These are phyloP conservation scores for Smittia sp. DNA, from an alignment of 2,888 invertebrate genomes.

Conservation along the genomic window DNA sequence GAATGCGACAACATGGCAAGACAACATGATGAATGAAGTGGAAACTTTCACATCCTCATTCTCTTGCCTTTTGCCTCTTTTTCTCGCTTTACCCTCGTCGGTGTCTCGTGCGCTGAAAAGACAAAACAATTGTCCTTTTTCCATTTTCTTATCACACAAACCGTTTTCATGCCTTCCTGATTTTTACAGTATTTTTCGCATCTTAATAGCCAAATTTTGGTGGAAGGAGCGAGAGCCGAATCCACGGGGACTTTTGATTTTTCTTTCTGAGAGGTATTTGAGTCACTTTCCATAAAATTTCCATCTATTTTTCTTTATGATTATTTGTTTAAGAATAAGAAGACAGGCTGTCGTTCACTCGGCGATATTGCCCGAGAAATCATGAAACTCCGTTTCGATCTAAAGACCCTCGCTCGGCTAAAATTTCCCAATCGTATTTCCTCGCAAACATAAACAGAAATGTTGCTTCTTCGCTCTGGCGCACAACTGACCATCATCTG, in stretches of 20 bases:
- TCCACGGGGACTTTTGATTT: neutral
- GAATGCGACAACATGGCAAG: conserved; percentile 5
- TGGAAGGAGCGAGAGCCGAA: neutral
- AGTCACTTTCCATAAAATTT: conserved; percentile 15
- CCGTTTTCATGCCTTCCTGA: conserved; percentile 12
- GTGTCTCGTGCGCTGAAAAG: neutral
- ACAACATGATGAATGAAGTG: conserved; percentile 18
- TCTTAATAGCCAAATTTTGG: neutral
- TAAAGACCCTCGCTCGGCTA: too few species aligned
- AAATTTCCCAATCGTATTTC: too few species aligned
- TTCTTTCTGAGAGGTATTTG: conserved; percentile 11
- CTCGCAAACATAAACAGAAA: too few species aligned
- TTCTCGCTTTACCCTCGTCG: neutral
- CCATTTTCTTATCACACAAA: conserved; percentile 20
- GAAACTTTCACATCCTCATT: neutral
- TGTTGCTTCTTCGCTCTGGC: neutral
- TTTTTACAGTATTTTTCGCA: neutral
- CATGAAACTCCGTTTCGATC: too few species aligned
- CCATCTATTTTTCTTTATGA: neutral
- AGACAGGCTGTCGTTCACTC: neutral
- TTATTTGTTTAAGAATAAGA: neutral
- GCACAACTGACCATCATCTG: conserved; percentile 16
- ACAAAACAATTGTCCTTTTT: conserved; percentile 14
- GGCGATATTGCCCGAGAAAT: neutral
- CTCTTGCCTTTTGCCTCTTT: neutral